phyloP scores from a whole-genome alignment of 1,140 invertebrate species.

The Leguminivora glycinivorella region DNA sequence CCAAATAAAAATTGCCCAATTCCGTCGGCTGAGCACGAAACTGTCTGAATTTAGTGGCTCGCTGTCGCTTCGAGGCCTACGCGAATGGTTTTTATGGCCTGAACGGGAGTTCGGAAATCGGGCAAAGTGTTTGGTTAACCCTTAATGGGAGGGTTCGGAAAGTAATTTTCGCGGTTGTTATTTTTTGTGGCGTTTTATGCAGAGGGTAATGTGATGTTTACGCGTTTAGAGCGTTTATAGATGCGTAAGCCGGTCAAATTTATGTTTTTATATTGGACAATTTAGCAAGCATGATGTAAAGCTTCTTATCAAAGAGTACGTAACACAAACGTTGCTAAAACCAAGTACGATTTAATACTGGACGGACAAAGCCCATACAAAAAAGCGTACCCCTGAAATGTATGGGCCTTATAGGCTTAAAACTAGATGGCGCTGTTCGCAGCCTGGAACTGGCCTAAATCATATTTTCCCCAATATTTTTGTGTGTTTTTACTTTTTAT shows the following conservation, averaged over 20 bases:
- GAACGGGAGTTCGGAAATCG: constrained; percentile 46
- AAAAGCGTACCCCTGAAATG: too few relatives aligned
- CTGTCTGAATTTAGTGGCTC: constrained; percentile 52
- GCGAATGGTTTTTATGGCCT: constrained; percentile 44
- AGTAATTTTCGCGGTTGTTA: constrained; percentile 28
- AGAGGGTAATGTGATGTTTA: constrained; percentile 18
- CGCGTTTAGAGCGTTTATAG: constrained; percentile 17
- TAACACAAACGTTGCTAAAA: too few relatives aligned
- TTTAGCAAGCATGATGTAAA: neutral
- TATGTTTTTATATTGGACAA: neutral
- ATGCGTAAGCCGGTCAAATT: constrained; percentile 2
- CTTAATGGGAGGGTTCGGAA: constrained; percentile 24
- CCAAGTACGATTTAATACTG: too few relatives aligned
- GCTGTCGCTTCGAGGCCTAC: constrained; percentile 39
- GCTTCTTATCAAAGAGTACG: too few relatives aligned
- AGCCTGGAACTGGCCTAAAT: too few relatives aligned
- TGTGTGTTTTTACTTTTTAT: too few relatives aligned
- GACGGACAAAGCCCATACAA: too few relatives aligned
- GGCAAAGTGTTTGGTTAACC: constrained; percentile 29
- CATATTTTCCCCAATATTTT: too few relatives aligned
- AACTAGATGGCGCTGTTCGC: too few relatives aligned
- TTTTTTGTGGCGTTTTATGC: constrained; percentile 25
- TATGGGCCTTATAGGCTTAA: too few relatives aligned
- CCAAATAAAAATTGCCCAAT: constrained; percentile 61
- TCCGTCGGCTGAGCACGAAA: constrained; percentile 48